A percentile compares a stretch with the other conserved stretches of the same genome.
Conservation (phyloP, 2,797 vertebrate species). For the Lepidocolaptes lacrymiger region DNA sequence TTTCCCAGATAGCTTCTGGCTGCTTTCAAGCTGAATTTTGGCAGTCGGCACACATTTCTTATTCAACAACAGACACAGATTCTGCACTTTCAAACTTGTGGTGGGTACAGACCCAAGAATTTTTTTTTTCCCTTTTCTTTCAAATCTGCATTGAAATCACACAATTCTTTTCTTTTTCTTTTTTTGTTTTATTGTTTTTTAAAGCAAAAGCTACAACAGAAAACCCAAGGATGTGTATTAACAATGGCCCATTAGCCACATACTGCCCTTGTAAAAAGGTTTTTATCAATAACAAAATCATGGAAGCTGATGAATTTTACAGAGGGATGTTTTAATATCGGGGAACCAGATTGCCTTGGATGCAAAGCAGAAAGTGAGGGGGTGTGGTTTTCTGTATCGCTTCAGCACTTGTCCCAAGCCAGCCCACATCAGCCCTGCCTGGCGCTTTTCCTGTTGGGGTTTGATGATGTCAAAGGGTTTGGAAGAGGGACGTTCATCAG, state of each 20-base stretch:
- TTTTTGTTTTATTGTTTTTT: not conserved
- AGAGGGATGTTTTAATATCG: not conserved
- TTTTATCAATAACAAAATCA: not conserved
- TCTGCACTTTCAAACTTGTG: conserved; percentile 44
- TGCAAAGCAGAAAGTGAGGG: not conserved
- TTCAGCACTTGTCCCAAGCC: not conserved
- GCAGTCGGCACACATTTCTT: conserved; percentile 24
- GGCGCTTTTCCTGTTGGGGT: not conserved
- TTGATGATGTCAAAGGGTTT: not conserved
- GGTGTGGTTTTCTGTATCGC: not conserved
- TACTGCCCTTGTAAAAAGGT: not conserved
- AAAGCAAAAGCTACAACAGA: not conserved
- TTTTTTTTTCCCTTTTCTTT: not conserved
- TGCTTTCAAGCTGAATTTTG: conserved; percentile 47
- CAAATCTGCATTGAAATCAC: not conserved
- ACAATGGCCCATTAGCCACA: not conserved
- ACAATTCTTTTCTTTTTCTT: not conserved
- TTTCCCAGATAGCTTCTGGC: conserved; percentile 24
- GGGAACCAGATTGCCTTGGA: not conserved
- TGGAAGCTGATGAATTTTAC: not conserved
- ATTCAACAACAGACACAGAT: conserved; percentile 36
- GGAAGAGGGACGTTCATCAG: not conserved
- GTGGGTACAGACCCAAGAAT: conserved; percentile 24
- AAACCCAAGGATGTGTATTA: not conserved
- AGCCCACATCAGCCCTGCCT: not conserved